Base-by-base conservation (phyloP, 2,113 vertebrate species). In the Takifugu bimaculatus region DNA sequence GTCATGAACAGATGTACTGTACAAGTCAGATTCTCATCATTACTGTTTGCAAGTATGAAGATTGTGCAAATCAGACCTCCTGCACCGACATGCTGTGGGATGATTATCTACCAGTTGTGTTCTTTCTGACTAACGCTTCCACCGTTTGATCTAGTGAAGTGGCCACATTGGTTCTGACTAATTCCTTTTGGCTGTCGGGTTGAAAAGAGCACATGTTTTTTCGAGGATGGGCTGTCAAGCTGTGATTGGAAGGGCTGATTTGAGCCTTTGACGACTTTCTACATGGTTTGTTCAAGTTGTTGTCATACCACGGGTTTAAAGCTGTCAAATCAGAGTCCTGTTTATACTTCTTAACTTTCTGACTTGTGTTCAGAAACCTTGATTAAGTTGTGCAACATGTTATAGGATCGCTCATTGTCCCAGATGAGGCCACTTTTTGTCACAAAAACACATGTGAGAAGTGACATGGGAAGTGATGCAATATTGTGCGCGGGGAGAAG, bases 101-200 rank as follows among this genome's bases (percentile, higher is more conserved):
- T 77, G 77, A 75, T 76, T 83, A 79, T 75, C 78, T 78, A 66
- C 73, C 68, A 60, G 66, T 63, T 65, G 74, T 64, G 74, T 68
- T 74, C 77, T 73, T 80, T 76, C 73, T 80, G 79, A 88, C 80
- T 82, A 82, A 85, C 76, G 80, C 73, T 62, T 71, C 52, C 54
- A 68, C 56, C 25, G 63, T 89, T 87, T 88, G 83, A 89, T 89
- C 83, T 84, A 54, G 77, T 72, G 75, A 80, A 84, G 80, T 84
- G 83, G 82, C 74, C 81, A 83, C 88, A 91, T 91, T 90, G 90
- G 86, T 65, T 28, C 65, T 72, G 79, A 88, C 88, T 91, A 88
- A 91, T 90, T 90, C 87, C 78, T 68, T 72, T 64, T 64, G 73
- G 61, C 75, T 85, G 81, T 84, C 80, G 70, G 77, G 88, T 87